Base-by-base conservation (phyloP, 2,113 vertebrate genomes). In the Bombycilla garrulus region DNA sequence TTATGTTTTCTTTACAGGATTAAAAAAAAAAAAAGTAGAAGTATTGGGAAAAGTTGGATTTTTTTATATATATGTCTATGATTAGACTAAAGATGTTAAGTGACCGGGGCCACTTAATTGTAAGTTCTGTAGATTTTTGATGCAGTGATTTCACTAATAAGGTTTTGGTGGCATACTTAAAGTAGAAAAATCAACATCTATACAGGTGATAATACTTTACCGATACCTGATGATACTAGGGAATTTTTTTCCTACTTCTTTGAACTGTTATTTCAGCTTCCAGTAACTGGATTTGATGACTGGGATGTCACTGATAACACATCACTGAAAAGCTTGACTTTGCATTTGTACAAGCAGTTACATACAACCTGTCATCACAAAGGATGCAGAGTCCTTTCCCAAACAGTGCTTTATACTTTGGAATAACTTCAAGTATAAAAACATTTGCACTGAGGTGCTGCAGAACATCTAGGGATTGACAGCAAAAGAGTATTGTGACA, bases 51-150 rank as follows among this genome's bases (percentile, higher is more conserved):
- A 56, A 21, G 26, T 38, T 18, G 28, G 8, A 16, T 36, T 62
- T 42, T 88, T 12, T 35, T 1, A 1, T 79, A 28, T 28, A 11
- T 74, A 0, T 1, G 10, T 28, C 12, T 74, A 0, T 1, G 10
- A 51, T 79, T 29, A 73, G 54, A 38, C 24, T 4, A 1, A 69
- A 83, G 12, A 13, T 76, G 9, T 88, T 64, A 54, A 51, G 29
- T 76, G 82, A 18, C 65, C 83, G 12, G 17, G 6, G 81, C 11
- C 58, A 31, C 5, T 50, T 74, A 5, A 26, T 48, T 66, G 20
- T 87, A 69, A n/a, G 5, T 87, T 88, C 15, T 81, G 6, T 62
- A 62, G 44, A 21, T 36, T 50, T 91, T 79, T 21, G 15, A n/a
- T 62, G 81, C 12, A 23, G 15, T 62, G 31, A 53, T 73, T 26